Conservation (phyloP, 2,888 invertebrate genomes). For the Eristalis tenax region DNA sequence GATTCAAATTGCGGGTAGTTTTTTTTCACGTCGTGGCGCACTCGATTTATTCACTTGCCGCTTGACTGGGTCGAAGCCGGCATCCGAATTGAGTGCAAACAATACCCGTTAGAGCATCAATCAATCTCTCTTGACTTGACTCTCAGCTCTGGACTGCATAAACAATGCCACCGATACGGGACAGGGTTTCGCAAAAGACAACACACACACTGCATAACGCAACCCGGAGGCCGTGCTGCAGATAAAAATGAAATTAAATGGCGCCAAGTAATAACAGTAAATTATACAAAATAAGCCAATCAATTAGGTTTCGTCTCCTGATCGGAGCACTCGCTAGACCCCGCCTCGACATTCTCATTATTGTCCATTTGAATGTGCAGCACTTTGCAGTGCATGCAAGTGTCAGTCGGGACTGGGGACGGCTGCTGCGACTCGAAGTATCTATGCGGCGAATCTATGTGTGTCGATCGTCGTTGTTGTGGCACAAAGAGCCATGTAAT, state of each 20-base stretch:
- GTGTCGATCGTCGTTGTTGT: constrained; percentile 35
- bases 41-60: constrained; percentile 13
- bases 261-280: constrained; percentile 72
- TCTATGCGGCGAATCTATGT: constrained; percentile 16
- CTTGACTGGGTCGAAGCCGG: constrained; percentile 41
- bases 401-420: not conserved
- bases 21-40: not conserved
- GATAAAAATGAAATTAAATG: constrained; percentile 67
- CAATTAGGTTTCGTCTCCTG: constrained; percentile 68
- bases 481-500: constrained; percentile 50
- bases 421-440: not conserved
- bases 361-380: constrained; percentile 60
- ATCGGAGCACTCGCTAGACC: not conserved
- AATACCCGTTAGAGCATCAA: constrained; percentile 61
- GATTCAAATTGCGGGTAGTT: constrained; percentile 22
- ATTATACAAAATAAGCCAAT: constrained; percentile 72
- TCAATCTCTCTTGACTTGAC: constrained; percentile 20
- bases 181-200: not conserved
- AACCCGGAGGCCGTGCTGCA: not conserved
- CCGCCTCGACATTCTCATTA: constrained; percentile 45
- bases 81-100: constrained; percentile 24
- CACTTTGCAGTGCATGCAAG: constrained; percentile 1
- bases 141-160: constrained; percentile 5
- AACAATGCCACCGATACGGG: constrained; percentile 30
- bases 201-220: not conserved